Percentiles rank a stretch among this genome's conserved stretches.
Evolutionary conservation across 2,888 invertebrate species (phyloP).

Genomic region (Drosophila anceps): DNA sequence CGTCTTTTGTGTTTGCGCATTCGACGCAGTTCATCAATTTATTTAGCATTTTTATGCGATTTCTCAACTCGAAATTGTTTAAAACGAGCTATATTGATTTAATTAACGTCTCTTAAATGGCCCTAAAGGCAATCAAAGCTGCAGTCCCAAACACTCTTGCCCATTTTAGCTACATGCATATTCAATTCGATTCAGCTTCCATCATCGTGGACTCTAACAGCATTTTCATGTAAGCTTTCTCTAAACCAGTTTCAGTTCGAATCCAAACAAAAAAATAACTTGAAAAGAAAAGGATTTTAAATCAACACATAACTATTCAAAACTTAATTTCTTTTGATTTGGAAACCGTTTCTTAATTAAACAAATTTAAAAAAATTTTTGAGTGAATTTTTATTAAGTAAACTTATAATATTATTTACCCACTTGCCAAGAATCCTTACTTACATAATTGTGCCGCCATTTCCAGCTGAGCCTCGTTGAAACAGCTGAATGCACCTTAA

Average conservation of each 20-base stretch:
- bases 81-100: conserved; percentile 68
- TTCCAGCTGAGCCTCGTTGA: background rate
- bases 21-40: conserved; percentile 74
- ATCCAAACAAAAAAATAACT: background rate
- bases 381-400: too few species aligned
- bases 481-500: background rate
- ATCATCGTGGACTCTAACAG: conserved; percentile 14
- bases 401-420: too few species aligned
- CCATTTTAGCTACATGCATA: conserved; percentile 44
- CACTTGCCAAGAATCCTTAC: background rate
- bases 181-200: conserved; percentile 32
- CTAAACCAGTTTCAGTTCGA: conserved; percentile 15
- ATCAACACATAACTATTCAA: conserved; percentile 2
- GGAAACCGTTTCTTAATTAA: too few species aligned
- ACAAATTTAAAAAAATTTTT: too few species aligned
- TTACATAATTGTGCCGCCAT: background rate
- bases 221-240: conserved; percentile 19
- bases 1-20: conserved; percentile 50
- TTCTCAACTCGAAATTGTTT: conserved; percentile 53
- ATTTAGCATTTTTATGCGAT: conserved; percentile 74
- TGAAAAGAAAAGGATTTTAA: background rate
- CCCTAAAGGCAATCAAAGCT: conserved; percentile 42
- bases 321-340: background rate
- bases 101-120: conserved; percentile 67
- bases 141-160: conserved; percentile 6